Conservation (phyloP, 2,113 vertebrate genomes). For the Polyodon spathula region DNA sequence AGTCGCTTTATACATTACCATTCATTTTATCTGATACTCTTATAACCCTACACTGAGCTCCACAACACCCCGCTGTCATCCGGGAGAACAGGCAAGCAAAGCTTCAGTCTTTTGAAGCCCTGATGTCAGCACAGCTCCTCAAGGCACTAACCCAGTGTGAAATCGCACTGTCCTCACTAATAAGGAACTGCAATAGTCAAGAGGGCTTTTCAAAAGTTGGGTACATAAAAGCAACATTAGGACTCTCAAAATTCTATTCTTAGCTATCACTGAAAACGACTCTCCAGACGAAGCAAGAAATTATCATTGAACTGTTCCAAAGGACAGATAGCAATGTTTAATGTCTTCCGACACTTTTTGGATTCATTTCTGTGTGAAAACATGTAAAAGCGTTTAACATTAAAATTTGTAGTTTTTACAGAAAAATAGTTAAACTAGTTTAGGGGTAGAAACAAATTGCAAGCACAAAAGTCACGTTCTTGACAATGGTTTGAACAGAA, state of each 20-base stretch:
- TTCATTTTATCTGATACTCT: conserved; percentile 26
- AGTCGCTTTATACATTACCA: conserved; percentile 19
- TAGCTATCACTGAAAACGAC: too few relatives aligned
- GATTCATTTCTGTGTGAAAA: conserved; percentile 13
- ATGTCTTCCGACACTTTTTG: background rate
- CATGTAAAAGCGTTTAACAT: conserved; percentile 4
- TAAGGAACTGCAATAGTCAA: conserved; percentile 30
- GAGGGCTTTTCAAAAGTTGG: conserved; percentile 26
- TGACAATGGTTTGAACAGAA: conserved; percentile 59
- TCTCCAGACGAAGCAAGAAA: too few relatives aligned
- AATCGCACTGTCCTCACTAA: conserved; percentile 49
- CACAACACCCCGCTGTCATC: background rate
- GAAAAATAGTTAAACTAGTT: conserved; percentile 20
- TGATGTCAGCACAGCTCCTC: conserved; percentile 39
- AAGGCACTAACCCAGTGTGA: conserved; percentile 65
- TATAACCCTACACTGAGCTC: conserved; percentile 24
- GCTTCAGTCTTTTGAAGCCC: conserved; percentile 31
- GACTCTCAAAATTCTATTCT: too few relatives aligned
- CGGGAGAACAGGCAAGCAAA: conserved; percentile 11
- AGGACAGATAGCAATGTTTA: too few relatives aligned
- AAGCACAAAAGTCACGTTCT: conserved; percentile 24
- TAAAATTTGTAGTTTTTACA: background rate
- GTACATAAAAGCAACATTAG: conserved; percentile 32
- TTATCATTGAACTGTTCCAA: too few relatives aligned
- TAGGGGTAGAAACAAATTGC: conserved; percentile 15